Conservation (phyloP, 2,113 vertebrate species). For the Muntiacus reevesi region DNA sequence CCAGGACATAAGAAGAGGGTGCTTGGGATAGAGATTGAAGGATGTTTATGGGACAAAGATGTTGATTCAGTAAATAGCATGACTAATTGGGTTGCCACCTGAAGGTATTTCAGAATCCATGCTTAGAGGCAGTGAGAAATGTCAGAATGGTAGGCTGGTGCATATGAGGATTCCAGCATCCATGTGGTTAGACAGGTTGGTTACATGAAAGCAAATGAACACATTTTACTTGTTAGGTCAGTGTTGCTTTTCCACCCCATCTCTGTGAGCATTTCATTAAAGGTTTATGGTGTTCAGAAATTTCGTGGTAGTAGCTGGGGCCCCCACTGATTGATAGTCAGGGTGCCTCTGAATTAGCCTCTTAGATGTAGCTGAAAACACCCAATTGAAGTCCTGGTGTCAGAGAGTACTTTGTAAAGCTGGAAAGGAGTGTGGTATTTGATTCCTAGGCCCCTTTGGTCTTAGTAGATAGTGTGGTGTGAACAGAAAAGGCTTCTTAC, state of each 20-base stretch:
- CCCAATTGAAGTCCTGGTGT: neutral
- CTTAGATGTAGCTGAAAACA: neutral
- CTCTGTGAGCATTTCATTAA: neutral
- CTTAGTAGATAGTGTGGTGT: neutral
- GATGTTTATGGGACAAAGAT: neutral
- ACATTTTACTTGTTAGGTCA: neutral
- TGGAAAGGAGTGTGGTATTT: neutral
- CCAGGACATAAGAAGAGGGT: neutral
- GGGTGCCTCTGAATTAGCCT: neutral
- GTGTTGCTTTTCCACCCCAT: neutral
- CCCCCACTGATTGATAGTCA: neutral
- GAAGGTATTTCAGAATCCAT: neutral
- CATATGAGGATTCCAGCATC: neutral
- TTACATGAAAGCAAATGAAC: neutral
- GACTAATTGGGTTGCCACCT: neutral
- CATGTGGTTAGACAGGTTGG: neutral
- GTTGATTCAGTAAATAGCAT: neutral
- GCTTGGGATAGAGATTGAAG: conserved; percentile 19
- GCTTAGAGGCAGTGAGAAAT: neutral
- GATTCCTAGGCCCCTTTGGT: neutral
- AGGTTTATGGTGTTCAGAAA: neutral
- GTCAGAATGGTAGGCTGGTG: neutral
- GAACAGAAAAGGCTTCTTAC: neutral
- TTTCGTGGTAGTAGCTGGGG: neutral
- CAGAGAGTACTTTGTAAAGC: neutral